Evolutionary conservation across 1,140 invertebrate species (phyloP), one percentile per base, ranked within the genome.

Genomic region (Brachionus koreanus): DNA sequence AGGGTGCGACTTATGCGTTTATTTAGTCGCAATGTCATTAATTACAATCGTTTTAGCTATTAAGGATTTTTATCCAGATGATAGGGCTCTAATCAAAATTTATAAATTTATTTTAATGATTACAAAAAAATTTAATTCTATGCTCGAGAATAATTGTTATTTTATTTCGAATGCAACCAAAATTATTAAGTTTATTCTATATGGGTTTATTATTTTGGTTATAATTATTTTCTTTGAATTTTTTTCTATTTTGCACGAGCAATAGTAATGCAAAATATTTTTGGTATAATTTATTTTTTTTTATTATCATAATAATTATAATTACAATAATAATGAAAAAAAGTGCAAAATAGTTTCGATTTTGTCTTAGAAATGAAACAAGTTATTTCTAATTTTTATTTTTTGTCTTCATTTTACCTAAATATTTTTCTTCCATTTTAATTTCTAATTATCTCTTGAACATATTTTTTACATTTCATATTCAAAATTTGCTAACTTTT

Each of bases 141-240:
- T 65, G 63, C 63, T 65, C 33, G 29, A 16, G 63, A 33, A 65
- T 65, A 65, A 65, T 65, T 33, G n/a, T 33, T 33, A 35, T 65
- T 33, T 33, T 65, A 5, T 33, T 65, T 57, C 49, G 49, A 57
- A 57, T 57, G 49, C 19, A 25, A 19, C 49, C 16, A 57, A 65
- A 65, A 33, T 65, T 65, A 65, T 65, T 65, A 65, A 33, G 25
- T 33, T 65, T 65, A 65, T 65, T 65, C 25, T 65, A 33, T 65
- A n/a, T 65, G 10, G 25, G 63, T 65, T 65, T 37, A 37, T 65
- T 65, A 57, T 57, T 57, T 19, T 57, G 16, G 16, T 25, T 57
- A 57, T 57, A 57, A 57, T 57, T 57, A 25, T 57, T 57, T 57
- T 57, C 49, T 57, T 57, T 16, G 43, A 49, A 49, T 49, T 49